Evolutionary conservation across 2,888 invertebrate genomes (phyloP).

Genomic region (Synergus japonicus): DNA sequence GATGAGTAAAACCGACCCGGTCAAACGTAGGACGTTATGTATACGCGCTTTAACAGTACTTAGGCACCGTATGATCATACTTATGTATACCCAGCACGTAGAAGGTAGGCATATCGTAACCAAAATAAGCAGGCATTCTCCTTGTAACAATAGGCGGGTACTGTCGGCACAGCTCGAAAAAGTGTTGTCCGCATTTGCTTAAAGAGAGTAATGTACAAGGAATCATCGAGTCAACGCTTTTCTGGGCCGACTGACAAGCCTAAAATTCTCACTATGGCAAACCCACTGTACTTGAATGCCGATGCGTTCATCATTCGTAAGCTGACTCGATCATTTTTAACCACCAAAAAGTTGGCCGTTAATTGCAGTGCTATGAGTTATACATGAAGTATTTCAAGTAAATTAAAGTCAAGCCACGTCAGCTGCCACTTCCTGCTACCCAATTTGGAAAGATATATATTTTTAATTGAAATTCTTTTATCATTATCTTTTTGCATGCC

Average conservation of each 20-base stretch:
- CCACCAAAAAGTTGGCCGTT: slow-evolving; percentile 14
- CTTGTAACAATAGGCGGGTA: slow-evolving; percentile 10
- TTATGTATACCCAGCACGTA: slow-evolving; percentile 32
- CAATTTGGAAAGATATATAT: background rate
- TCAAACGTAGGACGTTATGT: slow-evolving; percentile 31
- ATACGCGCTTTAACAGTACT: background rate
- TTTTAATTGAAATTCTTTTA: background rate
- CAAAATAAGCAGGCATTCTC: slow-evolving; percentile 37
- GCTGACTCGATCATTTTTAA: slow-evolving; percentile 22
- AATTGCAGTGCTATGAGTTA: slow-evolving; percentile 18
- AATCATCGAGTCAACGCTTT: slow-evolving; percentile 19
- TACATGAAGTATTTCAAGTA: background rate
- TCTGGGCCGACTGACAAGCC: slow-evolving; percentile 35
- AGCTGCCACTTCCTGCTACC: slow-evolving; percentile 6
- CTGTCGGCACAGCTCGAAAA: slow-evolving; percentile 11
- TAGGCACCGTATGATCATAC: background rate
- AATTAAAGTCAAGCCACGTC: slow-evolving; percentile 8
- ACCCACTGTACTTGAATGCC: background rate
- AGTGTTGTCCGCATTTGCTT: slow-evolving; percentile 23
- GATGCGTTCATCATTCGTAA: slow-evolving; percentile 12
- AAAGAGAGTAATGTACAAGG: background rate
- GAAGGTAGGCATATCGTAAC: slow-evolving; percentile 28
- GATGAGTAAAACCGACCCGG: slow-evolving; percentile 4
- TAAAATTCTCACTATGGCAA: slow-evolving; percentile 28
- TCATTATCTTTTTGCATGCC: background rate